These are phyloP conservation scores for Amphipoea oculea DNA, from an alignment of 2,888 invertebrate genomes.

Conservation along the genomic window DNA sequence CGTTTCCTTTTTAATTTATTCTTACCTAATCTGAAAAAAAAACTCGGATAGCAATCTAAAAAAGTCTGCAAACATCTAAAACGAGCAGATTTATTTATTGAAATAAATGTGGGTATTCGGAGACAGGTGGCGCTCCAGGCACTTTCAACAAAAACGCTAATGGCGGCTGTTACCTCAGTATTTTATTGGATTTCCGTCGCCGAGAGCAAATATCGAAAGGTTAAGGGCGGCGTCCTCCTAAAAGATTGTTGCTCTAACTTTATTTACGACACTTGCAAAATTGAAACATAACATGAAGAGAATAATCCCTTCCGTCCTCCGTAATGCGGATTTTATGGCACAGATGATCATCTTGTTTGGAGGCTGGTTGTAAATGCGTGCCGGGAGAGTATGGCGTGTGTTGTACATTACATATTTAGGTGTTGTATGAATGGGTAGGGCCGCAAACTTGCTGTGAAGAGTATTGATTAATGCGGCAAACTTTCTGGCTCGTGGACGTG, in stretches of 20 bases:
- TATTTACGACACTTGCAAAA: conserved; percentile 64
- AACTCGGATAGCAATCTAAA: conserved; percentile 15
- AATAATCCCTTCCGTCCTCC: conserved; percentile 57
- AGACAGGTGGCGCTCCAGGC: conserved; percentile 65
- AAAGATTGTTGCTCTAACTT: conserved; percentile 61
- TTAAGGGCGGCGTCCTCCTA: conserved; percentile 57
- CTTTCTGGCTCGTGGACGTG: conserved; percentile 24
- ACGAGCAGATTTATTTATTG: conserved; percentile 62
- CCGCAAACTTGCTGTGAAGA: conserved; percentile 22
- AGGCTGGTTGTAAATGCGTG: conserved; percentile 43
- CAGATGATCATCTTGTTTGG: conserved; percentile 52
- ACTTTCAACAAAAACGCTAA: conserved; percentile 68
- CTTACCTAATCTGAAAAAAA: conserved; percentile 10
- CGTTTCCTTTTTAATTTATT: conserved; percentile 21
- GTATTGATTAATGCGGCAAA: conserved; percentile 52
- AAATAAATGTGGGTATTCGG: conserved; percentile 56
- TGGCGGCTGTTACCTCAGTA: conserved; percentile 64
- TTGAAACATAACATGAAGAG: conserved; percentile 61
- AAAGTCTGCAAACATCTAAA: conserved; percentile 22
- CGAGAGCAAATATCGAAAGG: conserved; percentile 62
- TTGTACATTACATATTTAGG: conserved; percentile 43
- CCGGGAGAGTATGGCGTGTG: conserved; percentile 27
- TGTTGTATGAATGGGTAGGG: conserved; percentile 27
- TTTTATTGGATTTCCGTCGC: conserved; percentile 68
- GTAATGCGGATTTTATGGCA: conserved; percentile 63